Base-by-base conservation (phyloP, 2,113 vertebrate genomes). In the Cygnus atratus region DNA sequence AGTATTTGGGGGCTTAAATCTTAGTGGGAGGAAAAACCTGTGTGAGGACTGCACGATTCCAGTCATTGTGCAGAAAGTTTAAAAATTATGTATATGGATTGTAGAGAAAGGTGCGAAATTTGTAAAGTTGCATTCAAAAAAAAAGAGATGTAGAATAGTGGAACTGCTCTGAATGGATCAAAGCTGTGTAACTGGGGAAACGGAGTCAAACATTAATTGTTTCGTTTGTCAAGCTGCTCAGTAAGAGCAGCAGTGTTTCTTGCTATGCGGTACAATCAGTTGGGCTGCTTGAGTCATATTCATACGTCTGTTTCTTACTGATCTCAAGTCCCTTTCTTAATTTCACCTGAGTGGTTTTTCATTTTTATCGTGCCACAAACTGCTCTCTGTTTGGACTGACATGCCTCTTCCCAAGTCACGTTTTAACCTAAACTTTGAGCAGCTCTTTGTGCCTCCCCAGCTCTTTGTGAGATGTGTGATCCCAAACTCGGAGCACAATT, bases 31-130 rank as follows among this genome's bases (percentile, higher is more conserved):
- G 39, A 74, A 74, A 39, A 52, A 39, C 10, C 10, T 68, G 33
- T 11, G 0, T 3, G 33, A 62, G n/a, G 35, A 24, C 55, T 86
- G 41, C 10, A 3, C 22, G 31, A 46, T 78, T 52, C 41, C 39
- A 35, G 25, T 19, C 16, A 3, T 28, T 79, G 41, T 48, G 55
- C 13, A 29, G 50, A 39, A 41, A 28, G 20, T 66, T 15, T 9
- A 52, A 41, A 74, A 55, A 37, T 10, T 5, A n/a, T 1, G 0
- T 5, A 31, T 1, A 0, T 19, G 21, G 61, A 13, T 11, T 43
- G 6, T 50, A 48, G 70, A 35, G 28, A 35, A 52, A 6, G 11
- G 35, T 55, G 31, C 54, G 4, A 2, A 15, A 39, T 44, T 67
- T 8, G 2, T 66, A 74, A 35, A 7, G 88, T 55, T 54, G 31